These are phyloP conservation scores for Sylvicapra grimmia DNA, from an alignment of 2,113 vertebrate species.

Conservation along the genomic window DNA sequence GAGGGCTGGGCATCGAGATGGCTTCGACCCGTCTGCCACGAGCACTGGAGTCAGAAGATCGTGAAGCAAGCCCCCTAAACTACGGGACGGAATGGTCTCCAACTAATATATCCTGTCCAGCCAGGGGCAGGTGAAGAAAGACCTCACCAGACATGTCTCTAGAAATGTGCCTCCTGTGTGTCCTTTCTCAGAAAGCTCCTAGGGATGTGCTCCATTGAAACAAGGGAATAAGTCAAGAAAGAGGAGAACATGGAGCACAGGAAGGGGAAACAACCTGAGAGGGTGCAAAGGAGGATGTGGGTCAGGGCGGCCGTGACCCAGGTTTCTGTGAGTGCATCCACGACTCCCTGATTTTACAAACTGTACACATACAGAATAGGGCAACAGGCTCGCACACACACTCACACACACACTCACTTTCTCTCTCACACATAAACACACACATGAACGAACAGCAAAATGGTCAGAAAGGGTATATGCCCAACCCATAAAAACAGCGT, in stretches of 20 bases:
- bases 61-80: neutral
- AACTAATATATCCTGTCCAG: neutral
- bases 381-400: rapidly evolving
- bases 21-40: neutral
- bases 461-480: neutral
- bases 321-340: neutral
- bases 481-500: neutral
- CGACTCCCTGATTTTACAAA: neutral
- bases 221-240: neutral
- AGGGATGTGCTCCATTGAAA: neutral
- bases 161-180: neutral
- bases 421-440: no score
- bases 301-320: rapidly evolving
- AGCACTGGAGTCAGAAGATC: neutral
- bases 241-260: neutral
- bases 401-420: neutral
- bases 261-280: neutral
- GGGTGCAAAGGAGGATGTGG: neutral
- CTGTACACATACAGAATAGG: neutral
- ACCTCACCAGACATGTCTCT: neutral
- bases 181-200: neutral
- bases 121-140: neutral
- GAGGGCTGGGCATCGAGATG: neutral
- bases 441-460: neutral
- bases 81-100: neutral